Evolutionary conservation across 1,140 invertebrate species (phyloP).

Genomic region (Popillia japonica): DNA sequence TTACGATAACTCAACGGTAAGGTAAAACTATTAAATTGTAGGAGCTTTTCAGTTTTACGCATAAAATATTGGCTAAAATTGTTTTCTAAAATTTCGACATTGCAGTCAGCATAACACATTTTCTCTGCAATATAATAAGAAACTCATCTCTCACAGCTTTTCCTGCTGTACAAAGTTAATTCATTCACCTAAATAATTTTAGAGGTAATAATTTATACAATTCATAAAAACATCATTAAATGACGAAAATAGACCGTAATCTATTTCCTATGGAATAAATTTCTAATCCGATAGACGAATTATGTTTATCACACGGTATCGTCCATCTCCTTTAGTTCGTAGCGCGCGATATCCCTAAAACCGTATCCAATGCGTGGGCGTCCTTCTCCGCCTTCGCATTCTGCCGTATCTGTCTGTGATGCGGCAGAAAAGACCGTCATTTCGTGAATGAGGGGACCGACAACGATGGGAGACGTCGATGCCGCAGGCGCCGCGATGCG

Average conservation of each 20-base stretch:
- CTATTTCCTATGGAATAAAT: neutral
- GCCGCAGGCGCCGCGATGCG: slow-evolving; percentile 50
- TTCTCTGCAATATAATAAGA: too few species aligned
- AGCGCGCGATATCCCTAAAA: neutral
- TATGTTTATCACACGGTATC: slow-evolving; percentile 1
- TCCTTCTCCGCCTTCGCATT: neutral
- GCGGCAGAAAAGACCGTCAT: slow-evolving; percentile 45
- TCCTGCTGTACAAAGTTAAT: too few species aligned
- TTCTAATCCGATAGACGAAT: neutral
- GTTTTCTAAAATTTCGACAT: too few species aligned
- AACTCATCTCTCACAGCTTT: too few species aligned
- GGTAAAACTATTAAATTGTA: too few species aligned
- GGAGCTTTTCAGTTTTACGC: too few species aligned
- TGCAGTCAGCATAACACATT: too few species aligned
- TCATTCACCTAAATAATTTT: too few species aligned
- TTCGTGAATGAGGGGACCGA: slow-evolving; percentile 52
- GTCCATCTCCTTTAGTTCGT: neutral
- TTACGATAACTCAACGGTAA: too few species aligned
- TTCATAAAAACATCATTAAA: neutral
- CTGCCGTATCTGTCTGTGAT: slow-evolving; percentile 17
- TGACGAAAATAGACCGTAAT: neutral
- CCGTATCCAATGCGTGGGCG: too few species aligned
- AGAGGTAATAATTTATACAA: too few species aligned
- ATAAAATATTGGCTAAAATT: too few species aligned
- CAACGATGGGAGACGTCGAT: slow-evolving; percentile 34